Percentiles rank a stretch among this genome's conserved stretches.
Conservation (phyloP, 2,888 invertebrate species). For the Thecophora atra region DNA sequence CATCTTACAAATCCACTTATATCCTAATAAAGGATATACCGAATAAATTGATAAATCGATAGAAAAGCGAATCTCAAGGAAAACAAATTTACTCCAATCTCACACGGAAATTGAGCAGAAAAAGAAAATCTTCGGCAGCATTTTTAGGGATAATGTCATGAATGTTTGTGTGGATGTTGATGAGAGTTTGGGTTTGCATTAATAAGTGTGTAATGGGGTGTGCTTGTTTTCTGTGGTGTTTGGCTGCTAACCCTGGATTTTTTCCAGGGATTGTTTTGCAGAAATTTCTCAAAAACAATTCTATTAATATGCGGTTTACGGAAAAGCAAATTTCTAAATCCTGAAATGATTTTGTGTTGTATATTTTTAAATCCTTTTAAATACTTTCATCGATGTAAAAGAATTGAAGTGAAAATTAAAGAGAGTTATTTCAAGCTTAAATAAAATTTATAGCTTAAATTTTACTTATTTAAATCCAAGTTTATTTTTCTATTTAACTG, state of each 20-base stretch:
- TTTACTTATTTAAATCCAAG: no score
- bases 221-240: constrained; percentile 40
- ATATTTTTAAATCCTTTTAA: no score
- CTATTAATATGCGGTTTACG: no score
- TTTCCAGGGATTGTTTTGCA: constrained; percentile 37
- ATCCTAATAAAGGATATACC: no score
- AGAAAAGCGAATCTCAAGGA: neutral
- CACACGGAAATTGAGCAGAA: neutral
- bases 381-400: no score
- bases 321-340: constrained; percentile 22
- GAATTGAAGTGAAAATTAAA: no score
- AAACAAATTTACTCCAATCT: no score
- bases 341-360: neutral
- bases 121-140: neutral
- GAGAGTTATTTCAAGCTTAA: no score
- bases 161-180: neutral
- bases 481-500: no score
- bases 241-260: constrained; percentile 22
- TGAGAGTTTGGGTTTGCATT: neutral
- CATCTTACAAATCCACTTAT: no score
- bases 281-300: constrained; percentile 21
- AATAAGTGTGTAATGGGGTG: constrained; percentile 22
- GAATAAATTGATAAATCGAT: neutral
- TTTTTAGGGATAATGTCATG: neutral
- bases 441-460: no score